Evolutionary conservation across 2,797 vertebrate genomes (phyloP), one percentile per base, ranked within the genome.

Genomic region (Galago senegalensis): DNA sequence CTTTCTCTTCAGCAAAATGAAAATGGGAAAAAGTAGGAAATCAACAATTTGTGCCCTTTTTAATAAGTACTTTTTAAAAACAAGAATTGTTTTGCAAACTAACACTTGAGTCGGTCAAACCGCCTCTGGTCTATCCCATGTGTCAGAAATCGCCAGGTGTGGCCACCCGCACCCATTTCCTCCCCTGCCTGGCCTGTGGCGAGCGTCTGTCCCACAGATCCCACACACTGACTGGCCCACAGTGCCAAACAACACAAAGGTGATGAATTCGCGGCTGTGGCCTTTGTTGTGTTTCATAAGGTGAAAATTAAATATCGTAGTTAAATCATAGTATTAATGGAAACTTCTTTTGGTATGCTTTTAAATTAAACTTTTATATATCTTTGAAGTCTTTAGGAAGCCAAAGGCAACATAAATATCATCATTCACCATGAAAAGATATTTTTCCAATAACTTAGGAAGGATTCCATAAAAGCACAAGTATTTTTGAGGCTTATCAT

Each of bases 401-500:
- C 94, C 98, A 97, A 98, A 95, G 96, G 98, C 98, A 98, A 98
- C 98, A 98, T 98, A 98, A 98, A 97, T 98, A 98, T 92, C 40
- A 84, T 96, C 94, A 97, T 82, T 96, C 97, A 97, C 97, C 97
- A 95, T 94, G 92, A 98, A 97, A 95, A 96, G 63, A 95, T 77
- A 96, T 46, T 93, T 87, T 95, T 95, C 98, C 98, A 98, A 98
- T 98, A 98, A 95, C 98, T 98, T 98, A 97, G 86, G 94, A 93
- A 97, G 98, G 98, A 95, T 79, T 98, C 95, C 90, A 93, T 95
- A 95, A 98, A 98, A 97, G 90, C 96, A 94, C 96, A 97, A 92
- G 93, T 94, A 93, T 95, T 96, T 92, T 43, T 94, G 98, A 98
- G 98, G 97, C 96, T 97, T 98, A 97, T 79, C 93, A 94, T 93